Conservation (phyloP, 2,797 vertebrate genomes). For the Salmo trutta region DNA sequence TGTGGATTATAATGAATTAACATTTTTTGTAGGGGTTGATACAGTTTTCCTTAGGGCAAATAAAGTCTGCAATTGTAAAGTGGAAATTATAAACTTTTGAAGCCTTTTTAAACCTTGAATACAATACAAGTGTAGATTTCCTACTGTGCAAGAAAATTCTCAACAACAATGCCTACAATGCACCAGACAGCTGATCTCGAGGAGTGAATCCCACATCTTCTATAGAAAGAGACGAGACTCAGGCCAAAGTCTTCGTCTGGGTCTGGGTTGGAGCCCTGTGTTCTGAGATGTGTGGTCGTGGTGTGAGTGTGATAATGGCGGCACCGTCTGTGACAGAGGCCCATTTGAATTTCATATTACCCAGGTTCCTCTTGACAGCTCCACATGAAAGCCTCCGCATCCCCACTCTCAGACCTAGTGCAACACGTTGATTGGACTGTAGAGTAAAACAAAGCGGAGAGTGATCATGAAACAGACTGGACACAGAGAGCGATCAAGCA, state of each 20-base stretch:
- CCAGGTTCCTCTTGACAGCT: constrained; percentile 61
- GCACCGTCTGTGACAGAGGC: constrained; percentile 30
- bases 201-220: constrained; percentile 12
- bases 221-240: no score
- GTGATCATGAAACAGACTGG: constrained; percentile 53
- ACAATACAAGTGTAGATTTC: no score
- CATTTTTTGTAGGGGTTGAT: no score
- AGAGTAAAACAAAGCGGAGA: constrained; percentile 53
- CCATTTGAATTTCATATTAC: constrained; percentile 72
- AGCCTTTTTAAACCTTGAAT: no score
- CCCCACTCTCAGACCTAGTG: constrained; percentile 44
- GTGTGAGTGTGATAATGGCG: constrained; percentile 12
- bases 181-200: constrained; percentile 38
- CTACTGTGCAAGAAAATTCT: no score
- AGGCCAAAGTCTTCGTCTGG: no score
- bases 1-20: no score
- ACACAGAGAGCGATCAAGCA: neutral
- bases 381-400: constrained; percentile 67
- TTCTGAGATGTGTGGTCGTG: constrained; percentile 36
- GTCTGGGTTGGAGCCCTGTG: neutral
- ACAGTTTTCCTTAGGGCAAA: no score
- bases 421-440: constrained; percentile 56
- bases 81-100: no score
- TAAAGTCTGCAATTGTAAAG: no score
- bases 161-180: constrained; percentile 12